Base-by-base conservation (phyloP, 2,888 invertebrate species). In the Zygaena filipendulae region DNA sequence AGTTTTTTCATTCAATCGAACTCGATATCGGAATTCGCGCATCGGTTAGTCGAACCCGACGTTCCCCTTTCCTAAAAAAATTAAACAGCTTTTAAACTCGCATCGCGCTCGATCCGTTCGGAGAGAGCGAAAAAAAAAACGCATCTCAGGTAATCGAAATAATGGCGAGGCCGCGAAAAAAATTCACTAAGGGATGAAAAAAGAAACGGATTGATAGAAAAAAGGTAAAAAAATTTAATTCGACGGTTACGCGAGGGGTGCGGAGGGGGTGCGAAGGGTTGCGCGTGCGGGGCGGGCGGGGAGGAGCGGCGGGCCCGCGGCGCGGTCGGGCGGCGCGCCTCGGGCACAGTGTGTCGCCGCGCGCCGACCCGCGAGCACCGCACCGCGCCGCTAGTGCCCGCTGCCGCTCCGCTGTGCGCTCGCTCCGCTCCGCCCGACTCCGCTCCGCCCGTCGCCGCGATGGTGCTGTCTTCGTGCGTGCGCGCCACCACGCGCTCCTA, bases 81-180 rank as follows among this genome's bases (percentile, higher is more conserved):
- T 66, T 72, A 70, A 80, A 74, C 79, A 77, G 77, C 80, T 80
- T 79, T 80, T 75, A 75, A 75, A 67, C 68, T 62, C 59, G 59
- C 63, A 59, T 61, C 61, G 61, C 52, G 54, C 55, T 58, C 54
- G 61, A 60, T 56, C 52, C 52, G 45, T 58, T 60, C 62, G 59
- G 54, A 60, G 57, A 61, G 56, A 59, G 59, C 59, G 55, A 50
- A 57, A 67, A 59, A 62, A 77, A 77, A 72, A 59, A 38, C 27
- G 52, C 64, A 66, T 64, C 71, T 68, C 80, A 81, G 80, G 80
- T 81, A 81, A 75, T 70, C 69, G 71, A 68, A 72, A 75, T 70
- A 75, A 75, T 71, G 49, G 71, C 64, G 63, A 64, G 60, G 45
- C 53, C 58, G 59, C 68, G 63, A 70, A 80, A 81, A 80, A 81